These are phyloP conservation scores for Tetragnatha montana DNA, from an alignment of 2,888 invertebrate genomes.

Conservation along the genomic window DNA sequence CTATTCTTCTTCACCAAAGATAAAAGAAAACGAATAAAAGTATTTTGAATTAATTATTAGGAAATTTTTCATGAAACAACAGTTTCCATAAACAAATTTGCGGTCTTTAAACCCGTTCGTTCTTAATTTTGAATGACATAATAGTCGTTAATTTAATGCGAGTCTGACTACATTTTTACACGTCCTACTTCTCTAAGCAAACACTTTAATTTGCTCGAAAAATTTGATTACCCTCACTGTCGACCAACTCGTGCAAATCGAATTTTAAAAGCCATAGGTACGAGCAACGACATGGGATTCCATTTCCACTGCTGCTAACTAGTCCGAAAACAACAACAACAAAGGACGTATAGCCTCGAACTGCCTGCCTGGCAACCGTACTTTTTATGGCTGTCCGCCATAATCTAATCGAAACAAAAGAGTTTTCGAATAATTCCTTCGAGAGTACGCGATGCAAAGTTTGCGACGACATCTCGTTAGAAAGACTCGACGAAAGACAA, in stretches of 20 bases:
- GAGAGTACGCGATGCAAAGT: conserved; percentile 3
- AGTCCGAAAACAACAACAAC: background rate
- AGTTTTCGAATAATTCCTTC: conserved; percentile 21
- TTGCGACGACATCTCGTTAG: conserved; percentile 24
- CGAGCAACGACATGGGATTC: background rate
- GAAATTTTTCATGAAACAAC: too few species aligned
- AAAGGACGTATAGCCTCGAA: background rate
- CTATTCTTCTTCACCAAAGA: too few species aligned
- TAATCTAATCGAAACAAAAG: conserved; percentile 48
- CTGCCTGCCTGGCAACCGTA: background rate
- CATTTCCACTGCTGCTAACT: background rate
- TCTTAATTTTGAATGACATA: too few species aligned
- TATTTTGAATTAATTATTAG: too few species aligned
- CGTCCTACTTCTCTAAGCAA: background rate
- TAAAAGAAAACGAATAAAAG: too few species aligned
- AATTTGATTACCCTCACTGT: background rate
- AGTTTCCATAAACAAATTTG: too few species aligned
- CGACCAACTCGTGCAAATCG: background rate
- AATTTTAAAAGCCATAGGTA: background rate
- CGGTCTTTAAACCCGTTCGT: too few species aligned
- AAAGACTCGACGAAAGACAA: background rate
- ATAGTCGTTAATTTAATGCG: background rate
- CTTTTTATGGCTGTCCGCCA: background rate
- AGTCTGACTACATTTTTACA: background rate
- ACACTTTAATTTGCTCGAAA: background rate